Evolutionary conservation across 1,140 invertebrate genomes (phyloP), one percentile per base, ranked within the genome.

Genomic region (Venturia canescens): DNA sequence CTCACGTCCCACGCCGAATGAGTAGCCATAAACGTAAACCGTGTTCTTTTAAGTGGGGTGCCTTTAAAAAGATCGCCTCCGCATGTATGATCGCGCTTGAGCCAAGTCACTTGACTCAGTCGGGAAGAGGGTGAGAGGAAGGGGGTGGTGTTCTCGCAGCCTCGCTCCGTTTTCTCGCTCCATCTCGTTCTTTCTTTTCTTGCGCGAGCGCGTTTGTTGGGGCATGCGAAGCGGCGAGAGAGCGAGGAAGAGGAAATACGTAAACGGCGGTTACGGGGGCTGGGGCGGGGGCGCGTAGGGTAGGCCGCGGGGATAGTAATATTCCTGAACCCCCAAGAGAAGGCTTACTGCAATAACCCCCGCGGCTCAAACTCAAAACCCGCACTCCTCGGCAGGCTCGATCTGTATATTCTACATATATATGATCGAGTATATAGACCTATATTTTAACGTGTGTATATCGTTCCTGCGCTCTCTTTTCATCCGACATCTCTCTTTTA

Each of bases 311-410:
- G 86, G 86, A 88, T 88, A 86, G 90, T 89, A 91, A 91, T 91
- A 91, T 91, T 91, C 87, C 89, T 90, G 86, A 90, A 91, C 86
- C 90, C 91, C 90, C 90, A 91, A 88, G 91, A 91, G 91, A 87
- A 90, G 90, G 90, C 90, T 91, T 91, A 90, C 88, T 90, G 90
- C 90, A 92, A 91, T 90, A 92, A 92, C 90, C 90, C 89, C 87
- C 88, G 84, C 88, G 87, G 89, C 88, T 89, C 87, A 87, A 88
- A 87, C 89, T 87, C 88, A 81, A 90, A 90, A 90, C 86, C 87
- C 75, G 50, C 84, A 83, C 80, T 86, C 80, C 82, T 85, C 83
- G 48, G 83, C n/a, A n/a, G n/a, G n/a, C 85, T 86, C 86, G 80
- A 80, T 86, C 83, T 87, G 84, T 84, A 78, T 75, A 3, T 27